phyloP scores from a whole-genome alignment of 1,140 invertebrate genomes.

The Magallana gigas region DNA sequence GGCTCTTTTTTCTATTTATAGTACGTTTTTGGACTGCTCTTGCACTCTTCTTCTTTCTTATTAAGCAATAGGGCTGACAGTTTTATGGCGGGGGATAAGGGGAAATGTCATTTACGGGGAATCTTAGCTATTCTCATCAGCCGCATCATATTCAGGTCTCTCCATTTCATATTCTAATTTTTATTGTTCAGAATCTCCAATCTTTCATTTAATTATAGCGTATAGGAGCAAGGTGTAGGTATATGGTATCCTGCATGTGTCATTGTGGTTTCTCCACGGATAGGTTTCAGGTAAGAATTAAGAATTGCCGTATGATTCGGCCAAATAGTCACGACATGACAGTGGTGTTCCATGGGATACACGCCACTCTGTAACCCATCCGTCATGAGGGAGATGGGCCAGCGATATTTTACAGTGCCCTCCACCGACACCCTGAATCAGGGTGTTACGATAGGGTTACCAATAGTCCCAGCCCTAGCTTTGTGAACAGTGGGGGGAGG shows the following conservation, averaged over 20 bases:
- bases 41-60: background rate
- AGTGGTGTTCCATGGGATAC: background rate
- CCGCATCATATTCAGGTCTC: background rate
- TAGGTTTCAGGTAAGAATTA: conserved; percentile 15
- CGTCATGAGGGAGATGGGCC: background rate
- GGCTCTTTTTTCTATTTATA: too few species aligned
- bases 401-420: background rate
- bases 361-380: conserved; percentile 6
- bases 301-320: background rate
- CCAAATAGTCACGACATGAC: background rate
- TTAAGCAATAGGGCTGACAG: conserved; percentile 19
- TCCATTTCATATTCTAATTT: conserved; percentile 7
- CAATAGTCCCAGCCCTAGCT: conserved; percentile 15
- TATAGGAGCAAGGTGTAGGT: background rate
- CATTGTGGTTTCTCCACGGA: background rate
- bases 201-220: background rate
- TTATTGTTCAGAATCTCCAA: conserved; percentile 13
- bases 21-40: too few species aligned
- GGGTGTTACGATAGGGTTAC: background rate
- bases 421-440: background rate
- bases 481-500: conserved; percentile 16
- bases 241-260: conserved; percentile 4
- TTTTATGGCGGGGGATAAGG: background rate
- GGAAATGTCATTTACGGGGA: background rate
- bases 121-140: conserved; percentile 14